These are phyloP conservation scores for Asobara japonica DNA, from an alignment of 1,140 invertebrate species.

Conservation along the genomic window DNA sequence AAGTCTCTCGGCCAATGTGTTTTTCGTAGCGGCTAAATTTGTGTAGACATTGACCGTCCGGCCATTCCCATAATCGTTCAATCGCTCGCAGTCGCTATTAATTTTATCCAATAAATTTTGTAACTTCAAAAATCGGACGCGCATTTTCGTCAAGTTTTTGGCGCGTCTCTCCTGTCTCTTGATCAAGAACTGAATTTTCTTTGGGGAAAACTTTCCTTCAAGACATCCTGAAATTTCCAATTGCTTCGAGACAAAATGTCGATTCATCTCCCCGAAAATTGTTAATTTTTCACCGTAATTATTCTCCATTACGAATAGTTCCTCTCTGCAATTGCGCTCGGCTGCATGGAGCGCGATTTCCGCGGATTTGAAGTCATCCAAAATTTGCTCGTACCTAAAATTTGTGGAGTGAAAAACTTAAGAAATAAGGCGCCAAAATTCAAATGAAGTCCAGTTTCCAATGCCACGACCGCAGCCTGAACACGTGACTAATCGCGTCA, in stretches of 20 bases:
- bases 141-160: constrained; percentile 26
- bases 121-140: constrained; percentile 31
- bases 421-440: no score
- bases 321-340: constrained; percentile 20
- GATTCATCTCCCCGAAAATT: constrained; percentile 30
- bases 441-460: no score
- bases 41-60: constrained; percentile 40
- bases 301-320: constrained; percentile 18
- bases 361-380: constrained; percentile 17
- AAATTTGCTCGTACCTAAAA: constrained; percentile 25
- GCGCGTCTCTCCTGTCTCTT: constrained; percentile 23
- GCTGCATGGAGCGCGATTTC: not conserved
- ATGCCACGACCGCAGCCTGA: no score
- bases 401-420: no score
- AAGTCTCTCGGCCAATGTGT: constrained; percentile 19
- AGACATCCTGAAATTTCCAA: constrained; percentile 25
- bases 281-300: not conserved
- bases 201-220: not conserved
- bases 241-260: constrained; percentile 13
- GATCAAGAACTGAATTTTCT: constrained; percentile 14
- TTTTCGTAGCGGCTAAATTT: constrained; percentile 23
- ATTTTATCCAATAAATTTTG: constrained; percentile 11
- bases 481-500: no score
- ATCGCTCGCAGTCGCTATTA: not conserved
- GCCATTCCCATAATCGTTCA: constrained; percentile 33